Base-by-base conservation (phyloP, 1,140 invertebrate species). In the Brachionus koreanus region DNA sequence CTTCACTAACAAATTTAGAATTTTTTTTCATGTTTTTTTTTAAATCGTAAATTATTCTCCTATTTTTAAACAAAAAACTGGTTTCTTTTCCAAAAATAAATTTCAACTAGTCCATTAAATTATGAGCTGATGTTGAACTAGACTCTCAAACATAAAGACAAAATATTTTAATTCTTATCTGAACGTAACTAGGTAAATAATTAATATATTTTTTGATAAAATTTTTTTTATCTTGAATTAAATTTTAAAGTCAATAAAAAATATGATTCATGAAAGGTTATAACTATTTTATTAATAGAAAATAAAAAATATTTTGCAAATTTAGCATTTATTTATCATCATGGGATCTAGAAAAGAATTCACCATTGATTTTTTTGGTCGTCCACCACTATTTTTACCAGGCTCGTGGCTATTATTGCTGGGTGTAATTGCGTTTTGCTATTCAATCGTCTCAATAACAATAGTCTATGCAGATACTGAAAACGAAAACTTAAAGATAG, bases 401-500 rank as follows among this genome's bases (percentile, higher is more conserved):
- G 79, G 79, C 37, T 49, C 79, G n/a, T 82, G 79, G 79, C 42
- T 82, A 5, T 13, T 82, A 13, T 6, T 82, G 79, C 63, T 82
- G 2, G 79, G 57, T 4, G 37, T 82, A 10, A 67, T 82, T 23
- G 57, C 63, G 13, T 82, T 82, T 46, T 82, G 57, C 65, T 82
- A 67, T 35, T 65, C 79, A 49, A n/a, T 82, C 10, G 61, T 67
- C 13, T 67, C 63, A 33, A 82, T 82, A 29, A 33, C 39, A 9
- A 82, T 82, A n/a, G 79, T 82, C 35, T 82, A 82, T 39, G 63
- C 25, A 0, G 79, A 82, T 23, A 82, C 79, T 29, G 79, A 82
- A 69, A 82, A 82, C 35, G 57, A 67, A 52, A 72, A 65, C 16
- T 46, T 82, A 23, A 82, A 82, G 67, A 82, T 82, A 46, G 57